Evolutionary conservation across 2,113 vertebrate species (phyloP).

Genomic region (Sialia sialis): DNA sequence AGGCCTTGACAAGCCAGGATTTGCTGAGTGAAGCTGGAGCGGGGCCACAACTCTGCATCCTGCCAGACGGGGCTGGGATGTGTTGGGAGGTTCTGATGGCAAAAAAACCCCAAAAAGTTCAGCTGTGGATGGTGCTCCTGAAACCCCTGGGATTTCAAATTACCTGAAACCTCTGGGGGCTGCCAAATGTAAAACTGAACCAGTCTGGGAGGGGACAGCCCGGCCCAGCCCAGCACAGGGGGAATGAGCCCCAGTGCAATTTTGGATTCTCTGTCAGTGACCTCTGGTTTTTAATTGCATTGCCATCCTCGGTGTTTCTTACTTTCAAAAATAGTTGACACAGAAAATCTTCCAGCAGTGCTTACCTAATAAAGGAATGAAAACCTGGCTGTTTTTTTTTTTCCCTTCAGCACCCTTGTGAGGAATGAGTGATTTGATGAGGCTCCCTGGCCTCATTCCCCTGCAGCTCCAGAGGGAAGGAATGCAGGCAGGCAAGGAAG

Average conservation of each 20-base stretch:
- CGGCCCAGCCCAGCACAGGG: not conserved
- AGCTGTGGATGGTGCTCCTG: not conserved
- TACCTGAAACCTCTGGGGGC: not conserved
- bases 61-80: not conserved
- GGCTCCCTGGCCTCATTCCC: not conserved
- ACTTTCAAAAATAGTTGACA: not conserved
- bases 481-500: not conserved
- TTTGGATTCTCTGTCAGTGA: not conserved
- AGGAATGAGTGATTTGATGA: not conserved
- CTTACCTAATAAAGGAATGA: not conserved
- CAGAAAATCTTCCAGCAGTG: not conserved
- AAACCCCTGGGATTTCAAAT: not conserved
- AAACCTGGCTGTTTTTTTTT: not conserved
- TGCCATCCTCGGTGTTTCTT: accelerated
- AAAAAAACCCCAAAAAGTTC: not conserved
- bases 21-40: not conserved
- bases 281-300: not conserved
- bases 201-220: not conserved
- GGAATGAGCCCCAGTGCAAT: accelerated
- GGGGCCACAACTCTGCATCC: not conserved
- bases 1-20: not conserved
- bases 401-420: not conserved
- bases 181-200: accelerated
- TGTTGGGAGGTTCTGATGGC: not conserved
- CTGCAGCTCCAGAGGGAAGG: not conserved